Evolutionary conservation across 2,888 invertebrate genomes (phyloP), one percentile per base, ranked within the genome.

Genomic region (Harpagoxenus sublaevis): DNA sequence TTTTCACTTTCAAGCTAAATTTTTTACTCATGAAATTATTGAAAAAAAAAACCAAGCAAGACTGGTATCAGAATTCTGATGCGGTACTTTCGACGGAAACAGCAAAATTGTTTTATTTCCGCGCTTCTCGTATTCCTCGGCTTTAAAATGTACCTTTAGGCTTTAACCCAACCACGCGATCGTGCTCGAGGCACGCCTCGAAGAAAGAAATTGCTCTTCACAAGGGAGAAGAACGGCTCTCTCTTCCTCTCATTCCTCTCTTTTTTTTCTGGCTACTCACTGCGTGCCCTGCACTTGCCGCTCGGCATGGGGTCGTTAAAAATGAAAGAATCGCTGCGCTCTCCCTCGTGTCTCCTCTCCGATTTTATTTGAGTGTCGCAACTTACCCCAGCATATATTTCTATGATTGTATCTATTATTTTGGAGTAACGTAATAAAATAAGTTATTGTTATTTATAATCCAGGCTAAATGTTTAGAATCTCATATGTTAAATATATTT

Each of bases 251-350:
- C 53, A 3, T 74, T 79, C 42, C 65, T 15, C 15, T 71, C 2
- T n/a, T 53, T 79, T 85, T 53, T 74, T 82, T 79, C 65, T 15
- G 81, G 28, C 77, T 73, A 45, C 65, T 87, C 87, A 84, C 87
- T 89, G 87, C 85, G 87, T 84, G 88, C 87, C 87, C 89, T 90
- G 91, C 93, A 93, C 93, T 93, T 93, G 92, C 88, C 90, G 77
- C 94, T 93, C 92, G 89, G 93, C 93, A 93, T 94, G 94, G 93
- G 94, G 93, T 90, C 92, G 90, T 91, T 91, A 90, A 93, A 93
- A 92, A 92, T 89, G 90, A 90, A 87, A 86, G 79, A 89, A 83
- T 87, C 81, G 68, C 84, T 81, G 86, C 89, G 87, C 89, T 89
- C 83, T 89, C 81, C 87, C 86, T 88, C 88, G 82, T 86, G 83